Percentiles rank a stretch among this genome's conserved stretches.
phyloP scores from a whole-genome alignment of 1,140 invertebrate species.

The Periplaneta americana region DNA sequence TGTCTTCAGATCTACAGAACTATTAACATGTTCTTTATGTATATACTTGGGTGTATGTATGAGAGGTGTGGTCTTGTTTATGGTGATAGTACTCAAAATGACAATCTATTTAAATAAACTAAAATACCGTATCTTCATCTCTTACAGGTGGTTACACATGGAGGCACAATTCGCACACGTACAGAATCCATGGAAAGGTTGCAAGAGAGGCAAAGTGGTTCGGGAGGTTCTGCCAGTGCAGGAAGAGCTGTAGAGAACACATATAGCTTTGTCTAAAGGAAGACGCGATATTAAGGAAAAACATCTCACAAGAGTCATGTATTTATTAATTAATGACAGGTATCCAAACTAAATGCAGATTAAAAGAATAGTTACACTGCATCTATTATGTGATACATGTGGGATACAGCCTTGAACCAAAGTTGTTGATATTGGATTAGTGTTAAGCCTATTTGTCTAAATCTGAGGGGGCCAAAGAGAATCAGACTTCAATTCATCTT shows the following conservation, averaged over 20 bases:
- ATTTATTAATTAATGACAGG: not conserved
- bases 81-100: too few species aligned
- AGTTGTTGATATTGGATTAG: not conserved
- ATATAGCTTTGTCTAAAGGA: slow-evolving; percentile 62
- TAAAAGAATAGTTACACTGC: not conserved
- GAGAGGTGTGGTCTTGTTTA: too few species aligned
- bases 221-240: slow-evolving; percentile 38
- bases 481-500: not conserved
- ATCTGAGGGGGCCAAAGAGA: not conserved
- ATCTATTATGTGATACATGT: not conserved
- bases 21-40: too few species aligned
- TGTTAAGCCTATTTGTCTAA: not conserved
- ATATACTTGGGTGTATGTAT: too few species aligned
- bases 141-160: slow-evolving; percentile 47
- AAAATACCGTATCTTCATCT: too few species aligned
- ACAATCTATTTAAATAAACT: too few species aligned
- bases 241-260: slow-evolving; percentile 64
- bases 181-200: slow-evolving; percentile 62
- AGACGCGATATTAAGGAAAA: not conserved
- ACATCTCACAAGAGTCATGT: not conserved
- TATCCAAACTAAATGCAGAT: not conserved
- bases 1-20: too few species aligned
- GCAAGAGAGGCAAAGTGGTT: slow-evolving; percentile 41
- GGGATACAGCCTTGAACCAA: not conserved
- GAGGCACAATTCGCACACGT: slow-evolving; percentile 59